Percentiles rank a stretch among this genome's conserved stretches.
phyloP scores from a whole-genome alignment of 2,888 invertebrate genomes.

The Amiota minor region DNA sequence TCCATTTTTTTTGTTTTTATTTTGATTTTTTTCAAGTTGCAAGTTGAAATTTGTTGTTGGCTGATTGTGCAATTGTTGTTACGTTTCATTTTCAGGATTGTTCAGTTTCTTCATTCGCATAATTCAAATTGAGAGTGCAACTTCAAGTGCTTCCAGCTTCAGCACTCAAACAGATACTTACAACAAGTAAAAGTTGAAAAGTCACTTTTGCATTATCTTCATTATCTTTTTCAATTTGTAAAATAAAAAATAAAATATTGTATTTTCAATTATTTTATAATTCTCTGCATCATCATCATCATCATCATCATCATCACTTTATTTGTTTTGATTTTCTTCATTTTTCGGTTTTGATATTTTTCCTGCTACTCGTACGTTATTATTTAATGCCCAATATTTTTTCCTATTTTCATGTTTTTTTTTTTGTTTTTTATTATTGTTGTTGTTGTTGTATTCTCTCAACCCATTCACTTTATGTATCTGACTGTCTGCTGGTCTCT shows the following conservation, averaged over 20 bases:
- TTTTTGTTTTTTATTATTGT: no score
- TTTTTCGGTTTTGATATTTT: neutral
- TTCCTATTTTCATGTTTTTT: neutral
- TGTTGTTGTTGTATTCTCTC: conserved; percentile 10
- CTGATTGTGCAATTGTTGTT: conserved; percentile 21
- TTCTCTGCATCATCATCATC: neutral
- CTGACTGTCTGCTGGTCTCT: conserved; percentile 24
- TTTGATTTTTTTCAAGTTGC: no score
- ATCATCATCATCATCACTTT: neutral
- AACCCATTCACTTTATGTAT: conserved; percentile 35
- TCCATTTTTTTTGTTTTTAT: conserved; percentile 49
- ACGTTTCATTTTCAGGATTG: conserved; percentile 3
- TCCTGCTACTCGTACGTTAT: neutral
- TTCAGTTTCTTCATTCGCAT: conserved; percentile 38
- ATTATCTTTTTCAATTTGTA: conserved; percentile 3
- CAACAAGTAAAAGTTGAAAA: conserved; percentile 60
- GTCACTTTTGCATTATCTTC: conserved; percentile 44
- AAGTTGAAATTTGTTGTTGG: conserved; percentile 17
- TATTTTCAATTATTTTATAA: conserved; percentile 6
- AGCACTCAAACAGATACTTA: neutral
- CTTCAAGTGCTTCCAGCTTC: conserved; percentile 27
- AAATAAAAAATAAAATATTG: neutral
- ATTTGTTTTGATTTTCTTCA: neutral
- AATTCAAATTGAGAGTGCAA: conserved; percentile 56
- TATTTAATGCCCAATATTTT: neutral